Evolutionary conservation across 2,888 invertebrate genomes (phyloP).

Genomic region (Abrostola triplasia): DNA sequence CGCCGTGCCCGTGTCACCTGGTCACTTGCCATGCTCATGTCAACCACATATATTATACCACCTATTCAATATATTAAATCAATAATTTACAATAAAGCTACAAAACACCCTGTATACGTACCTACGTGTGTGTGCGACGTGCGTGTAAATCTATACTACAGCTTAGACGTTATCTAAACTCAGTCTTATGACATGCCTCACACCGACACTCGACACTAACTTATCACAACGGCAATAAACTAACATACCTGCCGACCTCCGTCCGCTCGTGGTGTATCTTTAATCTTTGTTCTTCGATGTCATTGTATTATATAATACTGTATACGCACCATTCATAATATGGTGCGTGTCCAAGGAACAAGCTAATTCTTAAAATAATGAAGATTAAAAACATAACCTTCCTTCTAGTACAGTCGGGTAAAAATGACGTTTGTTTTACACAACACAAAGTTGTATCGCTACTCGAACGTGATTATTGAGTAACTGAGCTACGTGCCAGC

Average conservation of each 20-base stretch:
- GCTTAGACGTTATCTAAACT: constrained; percentile 49
- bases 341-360: neutral
- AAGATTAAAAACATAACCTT: no score
- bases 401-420: no score
- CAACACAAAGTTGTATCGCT: neutral
- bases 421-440: neutral
- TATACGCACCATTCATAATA: neutral
- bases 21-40: no score
- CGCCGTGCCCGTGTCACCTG: no score
- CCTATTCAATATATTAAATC: neutral
- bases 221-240: constrained; percentile 35
- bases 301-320: neutral
- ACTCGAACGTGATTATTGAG: no score
- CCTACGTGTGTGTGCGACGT: neutral
- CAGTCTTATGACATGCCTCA: constrained; percentile 64
- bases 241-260: no score
- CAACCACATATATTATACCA: neutral
- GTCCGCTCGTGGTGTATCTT: no score
- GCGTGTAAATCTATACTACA: constrained; percentile 1
- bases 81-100: constrained; percentile 20
- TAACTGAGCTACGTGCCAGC: no score
- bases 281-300: no score
- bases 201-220: constrained; percentile 25
- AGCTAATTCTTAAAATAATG: neutral
- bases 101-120: constrained; percentile 30